Evolutionary conservation across 2,888 invertebrate genomes (phyloP), one percentile per base, ranked within the genome.

Genomic region (Tipula confusa): DNA sequence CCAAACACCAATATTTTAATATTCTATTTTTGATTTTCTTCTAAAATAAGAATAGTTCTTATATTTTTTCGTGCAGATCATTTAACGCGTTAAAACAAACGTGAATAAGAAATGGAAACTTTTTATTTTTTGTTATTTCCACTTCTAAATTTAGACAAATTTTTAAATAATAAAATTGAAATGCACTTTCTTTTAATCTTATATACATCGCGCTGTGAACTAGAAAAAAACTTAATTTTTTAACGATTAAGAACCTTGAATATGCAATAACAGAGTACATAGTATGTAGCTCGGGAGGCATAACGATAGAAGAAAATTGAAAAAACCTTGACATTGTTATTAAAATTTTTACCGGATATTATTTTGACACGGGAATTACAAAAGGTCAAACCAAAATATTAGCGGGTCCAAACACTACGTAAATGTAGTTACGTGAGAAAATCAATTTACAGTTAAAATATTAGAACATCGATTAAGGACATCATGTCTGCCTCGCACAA

Each of bases 51-150:
- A 64, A 64, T 24, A n/a, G 36, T 43, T 80, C 15, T 80, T 15
- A 29, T 43, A 15, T n/a, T 29, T 29, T 79, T 80, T 80, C 80
- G 29, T 80, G 80, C 80, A 80, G 80, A 80, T 80, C 80, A 80
- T 80, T n/a, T 80, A 80, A 80, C 80, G 80, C 80, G 24, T 80
- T 29, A 31, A 80, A 80, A 29, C 28, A 79, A n/a, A 80, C 15
- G 13, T 29, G 80, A 80, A 64, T 64, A 64, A 7, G 64, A 64
- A 11, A 64, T 64, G 64, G 64, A 24, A 24, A 24, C 18, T 64
- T 15, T 43, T 43, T 64, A n/a, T n/a, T 64, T 64, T 64, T 18
- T 64, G 9, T 64, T 64, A 64, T 64, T 64, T 64, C 64, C 64
- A 64, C 64, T 64, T 64, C 64, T 64, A 64, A 64, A 64, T 64